These are phyloP conservation scores for Sphaeridia pumilis DNA, from an alignment of 2,888 invertebrate genomes.

Conservation along the genomic window DNA sequence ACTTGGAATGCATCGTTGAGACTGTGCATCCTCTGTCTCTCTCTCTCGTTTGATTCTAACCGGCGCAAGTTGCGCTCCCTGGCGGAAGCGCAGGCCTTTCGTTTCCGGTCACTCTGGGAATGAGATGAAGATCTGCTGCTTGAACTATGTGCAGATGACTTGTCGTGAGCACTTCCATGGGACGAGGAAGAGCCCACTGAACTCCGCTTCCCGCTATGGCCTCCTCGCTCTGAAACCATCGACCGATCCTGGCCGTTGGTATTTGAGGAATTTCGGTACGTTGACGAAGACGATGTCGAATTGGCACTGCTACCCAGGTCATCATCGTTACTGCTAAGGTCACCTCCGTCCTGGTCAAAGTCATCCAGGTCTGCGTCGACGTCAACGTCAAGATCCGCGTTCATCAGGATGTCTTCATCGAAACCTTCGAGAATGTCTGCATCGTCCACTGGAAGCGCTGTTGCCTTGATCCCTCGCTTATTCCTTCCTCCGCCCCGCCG, in stretches of 20 bases:
- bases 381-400: conserved; percentile 23
- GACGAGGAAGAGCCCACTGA: conserved; percentile 18
- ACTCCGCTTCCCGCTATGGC: conserved; percentile 24
- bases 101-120: conserved; percentile 36
- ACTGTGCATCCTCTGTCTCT: conserved; percentile 84
- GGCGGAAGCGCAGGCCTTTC: conserved; percentile 65
- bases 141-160: conserved; percentile 21
- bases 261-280: conserved; percentile 25
- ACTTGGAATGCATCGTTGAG: conserved; percentile 84
- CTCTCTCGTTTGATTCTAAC: conserved; percentile 80
- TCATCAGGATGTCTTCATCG: conserved; percentile 33
- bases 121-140: conserved; percentile 14
- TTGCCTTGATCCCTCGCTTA: conserved; percentile 15
- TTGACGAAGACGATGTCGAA: conserved; percentile 30
- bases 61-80: conserved; percentile 73
- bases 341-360: conserved; percentile 27
- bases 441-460: conserved; percentile 14
- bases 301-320: conserved; percentile 27
- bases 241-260: conserved; percentile 14
- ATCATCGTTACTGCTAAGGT: conserved; percentile 26
- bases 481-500: conserved; percentile 32
- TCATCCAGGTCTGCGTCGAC: conserved; percentile 30
- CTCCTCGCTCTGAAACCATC: conserved; percentile 16
- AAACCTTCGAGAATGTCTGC: conserved; percentile 24
- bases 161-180: conserved; percentile 18